phyloP scores from a whole-genome alignment of 2,113 vertebrate genomes.

The Terrapene triunguis region DNA sequence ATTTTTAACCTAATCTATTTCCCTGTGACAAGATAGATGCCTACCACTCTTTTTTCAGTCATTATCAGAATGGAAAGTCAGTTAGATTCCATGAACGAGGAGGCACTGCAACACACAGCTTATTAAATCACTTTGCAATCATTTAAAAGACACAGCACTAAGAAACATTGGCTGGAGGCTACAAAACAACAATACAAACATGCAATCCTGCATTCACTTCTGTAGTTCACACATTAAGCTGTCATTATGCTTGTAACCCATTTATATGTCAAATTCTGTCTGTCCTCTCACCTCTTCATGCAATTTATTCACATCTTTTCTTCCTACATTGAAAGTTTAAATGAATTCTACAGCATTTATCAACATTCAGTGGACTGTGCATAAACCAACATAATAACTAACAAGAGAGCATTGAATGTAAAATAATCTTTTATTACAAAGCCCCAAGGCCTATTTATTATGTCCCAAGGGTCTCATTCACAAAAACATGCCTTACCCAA shows the following conservation, averaged over 20 bases:
- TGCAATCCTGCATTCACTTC: neutral
- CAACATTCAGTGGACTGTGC: neutral
- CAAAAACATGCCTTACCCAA: neutral
- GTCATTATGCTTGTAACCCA: neutral
- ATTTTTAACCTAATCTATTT: neutral
- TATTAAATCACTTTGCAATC: neutral
- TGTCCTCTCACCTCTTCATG: constrained; percentile 9
- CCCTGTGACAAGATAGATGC: neutral
- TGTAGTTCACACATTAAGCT: constrained; percentile 6
- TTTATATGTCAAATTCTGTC: neutral
- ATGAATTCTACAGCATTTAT: neutral
- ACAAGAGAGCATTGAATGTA: neutral
- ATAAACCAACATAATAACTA: neutral
- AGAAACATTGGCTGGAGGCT: neutral
- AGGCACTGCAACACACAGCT: neutral
- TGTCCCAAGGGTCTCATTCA: neutral
- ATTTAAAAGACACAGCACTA: neutral
- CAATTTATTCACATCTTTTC: constrained; percentile 25
- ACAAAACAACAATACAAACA: neutral
- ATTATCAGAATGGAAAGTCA: neutral
- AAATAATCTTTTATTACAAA: neutral
- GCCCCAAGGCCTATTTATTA: neutral
- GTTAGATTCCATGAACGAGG: neutral
- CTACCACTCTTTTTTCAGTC: neutral
- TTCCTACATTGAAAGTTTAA: neutral